phyloP scores from a whole-genome alignment of 1,140 invertebrate species.

The Bombus soroeensis region DNA sequence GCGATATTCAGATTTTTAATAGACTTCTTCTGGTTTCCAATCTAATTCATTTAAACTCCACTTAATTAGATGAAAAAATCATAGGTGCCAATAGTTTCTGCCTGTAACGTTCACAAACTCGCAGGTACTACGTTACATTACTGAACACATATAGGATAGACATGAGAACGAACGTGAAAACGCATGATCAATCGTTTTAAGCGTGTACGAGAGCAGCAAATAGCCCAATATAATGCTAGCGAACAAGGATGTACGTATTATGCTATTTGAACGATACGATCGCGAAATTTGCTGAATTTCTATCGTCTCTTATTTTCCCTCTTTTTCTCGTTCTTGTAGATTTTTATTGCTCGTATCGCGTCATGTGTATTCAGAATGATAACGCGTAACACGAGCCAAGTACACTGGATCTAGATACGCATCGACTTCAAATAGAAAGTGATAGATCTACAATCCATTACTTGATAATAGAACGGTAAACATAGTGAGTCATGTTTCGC shows the following conservation, averaged over 20 bases:
- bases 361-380: not conserved
- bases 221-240: not conserved
- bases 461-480: slow-evolving; percentile 58
- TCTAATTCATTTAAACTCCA: too few species aligned
- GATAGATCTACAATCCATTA: slow-evolving; percentile 61
- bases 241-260: not conserved
- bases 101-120: too few species aligned
- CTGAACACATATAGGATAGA: too few species aligned
- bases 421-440: slow-evolving; percentile 47
- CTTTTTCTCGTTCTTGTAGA: too few species aligned
- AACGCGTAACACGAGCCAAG: slow-evolving; percentile 14
- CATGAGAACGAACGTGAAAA: too few species aligned
- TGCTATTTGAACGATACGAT: not conserved
- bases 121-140: too few species aligned
- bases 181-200: too few species aligned
- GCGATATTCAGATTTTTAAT: not conserved
- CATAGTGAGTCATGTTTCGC: slow-evolving; percentile 60
- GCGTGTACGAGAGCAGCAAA: not conserved
- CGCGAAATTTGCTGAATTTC: not conserved
- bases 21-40: not conserved
- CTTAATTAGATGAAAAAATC: too few species aligned
- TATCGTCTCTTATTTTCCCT: not conserved
- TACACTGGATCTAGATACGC: slow-evolving; percentile 28
- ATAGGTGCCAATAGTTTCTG: too few species aligned
- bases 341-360: not conserved